phyloP scores from a whole-genome alignment of 2,113 vertebrate genomes.

The Chaetura pelagica region DNA sequence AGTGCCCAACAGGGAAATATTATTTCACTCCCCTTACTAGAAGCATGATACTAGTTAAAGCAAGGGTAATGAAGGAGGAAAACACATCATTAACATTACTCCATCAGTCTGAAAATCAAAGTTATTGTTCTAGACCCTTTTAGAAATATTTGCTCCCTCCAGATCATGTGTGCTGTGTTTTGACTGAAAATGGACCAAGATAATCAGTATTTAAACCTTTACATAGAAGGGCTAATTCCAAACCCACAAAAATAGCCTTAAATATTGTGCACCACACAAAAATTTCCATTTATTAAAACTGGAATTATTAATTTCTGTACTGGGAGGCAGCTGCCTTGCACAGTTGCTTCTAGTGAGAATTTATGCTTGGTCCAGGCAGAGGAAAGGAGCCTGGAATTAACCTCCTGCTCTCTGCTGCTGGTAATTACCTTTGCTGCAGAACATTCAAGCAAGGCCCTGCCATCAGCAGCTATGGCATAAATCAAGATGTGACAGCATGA shows the following conservation, averaged over 20 bases:
- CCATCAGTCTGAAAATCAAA: background rate
- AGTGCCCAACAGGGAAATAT: background rate
- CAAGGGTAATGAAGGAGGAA: background rate
- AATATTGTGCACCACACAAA: background rate
- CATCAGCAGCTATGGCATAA: background rate
- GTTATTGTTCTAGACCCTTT: background rate
- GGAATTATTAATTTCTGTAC: background rate
- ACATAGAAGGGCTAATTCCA: background rate
- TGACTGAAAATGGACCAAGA: background rate
- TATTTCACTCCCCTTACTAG: background rate
- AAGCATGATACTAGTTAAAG: background rate
- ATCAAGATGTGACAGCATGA: slow-evolving; percentile 13
- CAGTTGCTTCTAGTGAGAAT: background rate
- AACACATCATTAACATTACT: background rate
- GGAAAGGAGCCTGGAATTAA: slow-evolving; percentile 16
- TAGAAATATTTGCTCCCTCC: background rate
- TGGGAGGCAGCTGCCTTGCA: background rate
- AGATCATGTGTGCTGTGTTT: background rate
- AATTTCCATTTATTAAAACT: background rate
- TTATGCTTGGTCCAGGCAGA: background rate
- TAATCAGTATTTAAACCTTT: background rate
- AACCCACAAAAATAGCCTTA: background rate
- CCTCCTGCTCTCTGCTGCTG: slow-evolving; percentile 22
- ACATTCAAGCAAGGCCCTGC: background rate
- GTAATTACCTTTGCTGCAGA: background rate